Evolutionary conservation across 2,113 vertebrate genomes (phyloP), one percentile per base, ranked within the genome.

Genomic region (Sceloporus undulatus): DNA sequence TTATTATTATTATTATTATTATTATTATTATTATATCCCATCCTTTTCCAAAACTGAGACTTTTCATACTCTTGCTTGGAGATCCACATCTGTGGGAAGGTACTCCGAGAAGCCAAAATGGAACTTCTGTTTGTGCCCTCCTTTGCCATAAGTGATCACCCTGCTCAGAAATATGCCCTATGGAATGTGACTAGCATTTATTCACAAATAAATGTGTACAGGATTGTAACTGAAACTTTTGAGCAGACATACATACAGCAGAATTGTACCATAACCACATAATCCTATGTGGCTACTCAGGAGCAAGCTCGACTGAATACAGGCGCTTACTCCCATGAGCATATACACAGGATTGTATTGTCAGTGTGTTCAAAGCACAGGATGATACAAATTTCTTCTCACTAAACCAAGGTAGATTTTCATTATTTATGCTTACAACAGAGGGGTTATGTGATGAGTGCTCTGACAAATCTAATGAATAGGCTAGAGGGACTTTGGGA

Each of bases 41-140:
- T 34, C 34, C 34, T 34, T 34, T 1, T 34, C 34, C 34, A 34
- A 34, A 34, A 34, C 34, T 34, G 34, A 34, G 34, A 34, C 34
- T 34, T 98, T 96, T 99, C 99, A 40, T 99, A 99, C 86, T 99
- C 99, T 94, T 99, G 98, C 94, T 99, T 99, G 25, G 99, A 99
- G 96, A 99, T 99, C 98, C 99, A 99, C 98, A 99, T 99, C 94
- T 99, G 99, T 91, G 99, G 99, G 95, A 99, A 99, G 86, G 98
- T 99, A 88, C 98, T 99, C 99, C 99, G 89, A 59, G 87, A 95
- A 91, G 96, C 25, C 29, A 70, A 75, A 79, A 81, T 27, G n/a
- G 52, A 16, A 59, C 56, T 59, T 59, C 5, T 59, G 56, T 59
- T 59, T 59, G 56, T 59, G 56, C 56, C 56, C 14, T 11, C 56